These are phyloP conservation scores for Protula sp. DNA, from an alignment of 2,888 invertebrate species.

Conservation along the genomic window DNA sequence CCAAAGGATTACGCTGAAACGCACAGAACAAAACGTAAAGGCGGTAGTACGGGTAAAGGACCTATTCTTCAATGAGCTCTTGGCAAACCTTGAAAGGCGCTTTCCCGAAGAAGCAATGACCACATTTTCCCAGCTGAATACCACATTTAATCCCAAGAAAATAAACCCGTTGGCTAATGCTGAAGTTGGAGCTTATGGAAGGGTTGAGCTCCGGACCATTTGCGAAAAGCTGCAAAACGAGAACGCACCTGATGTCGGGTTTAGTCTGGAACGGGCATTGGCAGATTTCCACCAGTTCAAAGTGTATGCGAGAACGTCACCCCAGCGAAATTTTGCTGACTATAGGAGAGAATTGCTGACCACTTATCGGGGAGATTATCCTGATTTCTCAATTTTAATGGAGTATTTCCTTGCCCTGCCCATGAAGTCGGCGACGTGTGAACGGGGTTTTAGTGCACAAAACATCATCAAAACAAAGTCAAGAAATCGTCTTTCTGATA, in stretches of 20 bases:
- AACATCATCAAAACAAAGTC: not conserved
- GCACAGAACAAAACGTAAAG: no score
- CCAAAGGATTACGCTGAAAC: no score
- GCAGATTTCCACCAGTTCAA: not conserved
- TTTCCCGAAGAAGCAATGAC: not conserved
- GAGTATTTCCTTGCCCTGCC: not conserved
- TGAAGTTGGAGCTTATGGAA: not conserved
- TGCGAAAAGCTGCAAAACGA: not conserved
- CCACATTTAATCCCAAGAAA: not conserved
- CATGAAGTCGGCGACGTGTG: not conserved
- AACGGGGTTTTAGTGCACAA: not conserved
- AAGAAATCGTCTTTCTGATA: not conserved
- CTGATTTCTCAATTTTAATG: not conserved
- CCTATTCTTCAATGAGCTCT: slow-evolving; percentile 1
- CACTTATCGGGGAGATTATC: not conserved
- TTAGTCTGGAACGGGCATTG: not conserved
- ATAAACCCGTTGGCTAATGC: not conserved
- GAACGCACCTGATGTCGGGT: not conserved
- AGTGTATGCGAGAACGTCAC: not conserved
- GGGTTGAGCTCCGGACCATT: not conserved
- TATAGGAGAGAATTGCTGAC: not conserved
- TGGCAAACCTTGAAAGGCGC: not conserved
- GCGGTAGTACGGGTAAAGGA: not conserved
- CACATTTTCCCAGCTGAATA: not conserved
- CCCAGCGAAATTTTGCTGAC: not conserved